Conservation (phyloP, 2,888 invertebrate species). For the Phyllotreta cruciferae region DNA sequence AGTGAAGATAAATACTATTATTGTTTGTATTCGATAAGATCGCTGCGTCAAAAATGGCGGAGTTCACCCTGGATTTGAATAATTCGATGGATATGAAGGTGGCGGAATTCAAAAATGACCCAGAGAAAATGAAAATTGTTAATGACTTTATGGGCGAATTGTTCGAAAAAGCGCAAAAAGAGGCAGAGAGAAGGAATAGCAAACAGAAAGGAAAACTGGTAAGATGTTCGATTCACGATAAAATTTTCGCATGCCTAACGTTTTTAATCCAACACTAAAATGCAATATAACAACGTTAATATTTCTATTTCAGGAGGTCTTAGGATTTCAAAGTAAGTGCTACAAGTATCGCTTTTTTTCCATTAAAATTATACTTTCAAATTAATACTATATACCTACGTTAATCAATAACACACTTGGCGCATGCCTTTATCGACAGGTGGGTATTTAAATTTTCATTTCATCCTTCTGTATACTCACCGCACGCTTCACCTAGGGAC, state of each 20-base stretch:
- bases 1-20: neutral
- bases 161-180: slow-evolving; percentile 56
- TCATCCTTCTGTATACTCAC: slow-evolving; percentile 8
- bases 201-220: slow-evolving; percentile 53
- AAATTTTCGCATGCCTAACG: neutral
- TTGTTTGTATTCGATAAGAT: slow-evolving; percentile 3
- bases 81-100: slow-evolving; percentile 55
- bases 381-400: neutral
- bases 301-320: slow-evolving; percentile 49
- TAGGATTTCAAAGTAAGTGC: slow-evolving; percentile 57
- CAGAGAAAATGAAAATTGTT: slow-evolving; percentile 57
- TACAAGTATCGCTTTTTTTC: neutral
- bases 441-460: slow-evolving; percentile 13
- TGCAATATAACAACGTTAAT: slow-evolving; percentile 7
- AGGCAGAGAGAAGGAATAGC: slow-evolving; percentile 52
- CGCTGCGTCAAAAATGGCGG: slow-evolving; percentile 47
- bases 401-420: slow-evolving; percentile 19
- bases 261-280: slow-evolving; percentile 13
- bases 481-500: slow-evolving; percentile 3
- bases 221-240: slow-evolving; percentile 38
- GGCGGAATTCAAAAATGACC: slow-evolving; percentile 57
- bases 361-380: slow-evolving; percentile 2
- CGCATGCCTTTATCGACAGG: slow-evolving; percentile 22
- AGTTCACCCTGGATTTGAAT: slow-evolving; percentile 53
- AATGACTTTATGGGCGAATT: slow-evolving; percentile 58